Conservation (phyloP, 2,797 vertebrate genomes). For the Sciaenops ocellatus region DNA sequence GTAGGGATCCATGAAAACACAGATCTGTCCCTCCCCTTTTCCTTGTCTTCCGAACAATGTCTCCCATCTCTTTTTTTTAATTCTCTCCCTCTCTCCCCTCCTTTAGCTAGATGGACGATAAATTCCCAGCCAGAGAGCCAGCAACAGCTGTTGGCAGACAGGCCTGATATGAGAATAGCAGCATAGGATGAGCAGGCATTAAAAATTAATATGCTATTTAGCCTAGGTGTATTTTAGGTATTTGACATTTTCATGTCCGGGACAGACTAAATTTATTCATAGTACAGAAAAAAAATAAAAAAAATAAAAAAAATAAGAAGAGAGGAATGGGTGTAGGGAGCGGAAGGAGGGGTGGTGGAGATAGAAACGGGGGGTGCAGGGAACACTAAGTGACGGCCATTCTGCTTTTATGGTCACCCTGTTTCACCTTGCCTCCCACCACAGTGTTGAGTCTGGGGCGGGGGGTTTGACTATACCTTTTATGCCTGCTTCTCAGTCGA, state of each 20-base stretch:
- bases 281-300: slow-evolving; percentile 83
- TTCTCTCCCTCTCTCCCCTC: slow-evolving; percentile 75
- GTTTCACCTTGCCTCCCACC: slow-evolving; percentile 66
- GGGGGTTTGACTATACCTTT: slow-evolving; percentile 12
- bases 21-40: slow-evolving; percentile 69
- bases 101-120: slow-evolving; percentile 88
- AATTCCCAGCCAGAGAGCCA: slow-evolving; percentile 88
- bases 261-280: slow-evolving; percentile 91
- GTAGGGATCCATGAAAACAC: slow-evolving; percentile 79
- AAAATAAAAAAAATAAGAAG: slow-evolving; percentile 70
- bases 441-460: slow-evolving; percentile 23
- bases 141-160: slow-evolving; percentile 92
- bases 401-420: slow-evolving; percentile 78
- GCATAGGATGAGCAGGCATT: slow-evolving; percentile 91
- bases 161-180: slow-evolving; percentile 92
- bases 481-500: slow-evolving; percentile 23
- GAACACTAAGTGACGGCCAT: slow-evolving; percentile 77
- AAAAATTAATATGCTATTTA: slow-evolving; percentile 93
- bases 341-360: slow-evolving; percentile 33
- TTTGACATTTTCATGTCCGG: slow-evolving; percentile 93
- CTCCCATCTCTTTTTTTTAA: slow-evolving; percentile 70
- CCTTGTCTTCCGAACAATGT: slow-evolving; percentile 80
- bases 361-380: slow-evolving; percentile 41
- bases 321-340: slow-evolving; percentile 60
- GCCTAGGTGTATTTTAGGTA: slow-evolving; percentile 93